A percentile compares a stretch with the other conserved stretches of the same genome.
These are phyloP conservation scores for Xiphophorus couchianus DNA, from an alignment of 2,113 vertebrate genomes.

Conservation along the genomic window DNA sequence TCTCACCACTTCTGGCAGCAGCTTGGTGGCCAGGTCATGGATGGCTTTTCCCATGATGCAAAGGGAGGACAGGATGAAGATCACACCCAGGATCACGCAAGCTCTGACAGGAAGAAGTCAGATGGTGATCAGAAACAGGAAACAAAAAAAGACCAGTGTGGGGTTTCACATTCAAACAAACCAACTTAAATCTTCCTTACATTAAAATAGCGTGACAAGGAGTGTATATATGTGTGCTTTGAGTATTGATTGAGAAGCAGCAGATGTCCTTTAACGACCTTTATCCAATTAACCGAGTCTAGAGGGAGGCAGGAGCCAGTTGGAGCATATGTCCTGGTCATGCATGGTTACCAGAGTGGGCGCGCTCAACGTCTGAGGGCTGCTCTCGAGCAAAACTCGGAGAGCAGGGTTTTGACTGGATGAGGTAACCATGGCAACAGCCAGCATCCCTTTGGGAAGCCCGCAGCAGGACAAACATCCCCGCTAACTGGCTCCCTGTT, in stretches of 20 bases:
- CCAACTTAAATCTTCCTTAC: too few species aligned
- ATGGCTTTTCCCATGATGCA: conserved; percentile 97
- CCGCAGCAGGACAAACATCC: conserved; percentile 26
- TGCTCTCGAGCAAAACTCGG: neutral
- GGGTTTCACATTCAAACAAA: too few species aligned
- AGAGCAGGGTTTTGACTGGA: conserved; percentile 35
- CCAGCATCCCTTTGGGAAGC: conserved; percentile 32
- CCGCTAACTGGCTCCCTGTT: conserved; percentile 19
- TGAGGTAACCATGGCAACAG: conserved; percentile 66
- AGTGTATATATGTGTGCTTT: neutral
- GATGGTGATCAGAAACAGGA: neutral
- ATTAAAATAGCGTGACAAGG: neutral
- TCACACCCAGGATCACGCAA: conserved; percentile 91
- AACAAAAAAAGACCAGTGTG: too few species aligned
- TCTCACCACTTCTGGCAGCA: conserved; percentile 98
- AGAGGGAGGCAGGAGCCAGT: conserved; percentile 20
- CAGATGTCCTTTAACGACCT: conserved; percentile 49
- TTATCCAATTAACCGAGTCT: conserved; percentile 46
- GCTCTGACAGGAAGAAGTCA: conserved; percentile 77
- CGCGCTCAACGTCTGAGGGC: conserved; percentile 9
- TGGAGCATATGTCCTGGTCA: conserved; percentile 41
- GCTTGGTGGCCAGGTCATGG: conserved; percentile 91
- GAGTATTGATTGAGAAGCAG: conserved; percentile 18
- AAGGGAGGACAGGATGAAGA: conserved; percentile 94
- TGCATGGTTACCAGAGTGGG: conserved; percentile 36